phyloP scores from a whole-genome alignment of 2,797 vertebrate species.

The Premnoplex brunnescens region DNA sequence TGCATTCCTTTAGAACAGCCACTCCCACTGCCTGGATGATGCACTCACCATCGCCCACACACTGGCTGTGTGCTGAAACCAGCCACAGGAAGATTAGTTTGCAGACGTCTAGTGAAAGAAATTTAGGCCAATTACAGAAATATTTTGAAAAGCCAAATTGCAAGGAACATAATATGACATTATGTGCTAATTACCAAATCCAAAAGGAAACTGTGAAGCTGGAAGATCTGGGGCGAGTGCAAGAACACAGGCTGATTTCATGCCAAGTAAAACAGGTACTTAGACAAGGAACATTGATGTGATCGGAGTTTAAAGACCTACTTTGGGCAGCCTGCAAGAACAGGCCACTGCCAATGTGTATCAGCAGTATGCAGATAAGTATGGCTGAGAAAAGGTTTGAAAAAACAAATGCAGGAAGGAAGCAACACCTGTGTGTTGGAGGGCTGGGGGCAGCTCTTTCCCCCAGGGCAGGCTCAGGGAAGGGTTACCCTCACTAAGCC shows the following conservation, averaged over 20 bases:
- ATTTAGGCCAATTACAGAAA: background rate
- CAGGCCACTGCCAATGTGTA: background rate
- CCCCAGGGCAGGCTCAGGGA: background rate
- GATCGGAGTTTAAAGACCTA: background rate
- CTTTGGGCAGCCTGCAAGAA: background rate
- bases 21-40: accelerated
- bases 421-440: background rate
- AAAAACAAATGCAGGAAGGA: background rate
- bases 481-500: background rate
- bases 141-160: background rate
- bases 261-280: background rate
- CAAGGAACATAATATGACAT: background rate
- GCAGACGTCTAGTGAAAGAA: background rate
- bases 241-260: background rate
- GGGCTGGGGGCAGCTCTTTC: background rate
- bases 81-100: background rate
- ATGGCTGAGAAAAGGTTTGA: background rate
- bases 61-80: background rate
- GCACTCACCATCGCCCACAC: background rate
- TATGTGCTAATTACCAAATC: background rate
- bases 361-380: background rate
- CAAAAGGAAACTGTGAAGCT: background rate
- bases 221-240: background rate
- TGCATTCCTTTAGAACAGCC: background rate
- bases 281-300: background rate